Conservation (phyloP, 2,888 invertebrate species). For the Lithophane leautieri region DNA sequence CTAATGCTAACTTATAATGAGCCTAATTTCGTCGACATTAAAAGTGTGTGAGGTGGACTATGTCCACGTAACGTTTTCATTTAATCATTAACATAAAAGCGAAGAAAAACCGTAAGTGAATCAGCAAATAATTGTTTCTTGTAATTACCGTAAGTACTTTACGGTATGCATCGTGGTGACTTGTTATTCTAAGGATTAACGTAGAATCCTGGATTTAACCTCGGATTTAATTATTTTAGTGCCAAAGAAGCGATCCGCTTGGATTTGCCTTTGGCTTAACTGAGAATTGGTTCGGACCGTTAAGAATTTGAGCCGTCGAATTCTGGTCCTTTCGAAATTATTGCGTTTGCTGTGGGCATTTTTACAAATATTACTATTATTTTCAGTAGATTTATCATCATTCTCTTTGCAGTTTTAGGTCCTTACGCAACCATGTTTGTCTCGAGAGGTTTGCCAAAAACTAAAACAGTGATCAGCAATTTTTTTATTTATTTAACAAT, state of each 20-base stretch:
- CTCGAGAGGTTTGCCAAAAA: neutral
- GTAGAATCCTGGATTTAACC: constrained; percentile 3
- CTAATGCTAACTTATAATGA: too few species aligned
- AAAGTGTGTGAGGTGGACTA: too few species aligned
- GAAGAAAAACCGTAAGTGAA: neutral
- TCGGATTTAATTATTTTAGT: constrained; percentile 41
- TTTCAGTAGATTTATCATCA: too few species aligned
- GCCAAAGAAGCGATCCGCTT: constrained; percentile 13
- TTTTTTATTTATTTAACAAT: too few species aligned
- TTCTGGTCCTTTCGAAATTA: constrained; percentile 6
- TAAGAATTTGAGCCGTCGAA: neutral
- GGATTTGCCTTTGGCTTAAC: constrained; percentile 13
- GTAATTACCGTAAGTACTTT: neutral
- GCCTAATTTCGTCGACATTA: too few species aligned
- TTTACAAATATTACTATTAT: neutral
- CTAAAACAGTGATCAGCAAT: neutral
- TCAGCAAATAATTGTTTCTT: constrained; percentile 7
- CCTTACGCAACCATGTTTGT: neutral
- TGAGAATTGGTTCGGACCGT: constrained; percentile 8
- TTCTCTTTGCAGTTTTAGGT: neutral
- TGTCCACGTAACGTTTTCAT: neutral
- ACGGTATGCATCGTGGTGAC: neutral
- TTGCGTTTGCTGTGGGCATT: constrained; percentile 2
- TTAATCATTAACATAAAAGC: neutral
- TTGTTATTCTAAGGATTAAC: constrained; percentile 15